Evolutionary conservation across 2,113 vertebrate species (phyloP).

Genomic region (Ochotona princeps): DNA sequence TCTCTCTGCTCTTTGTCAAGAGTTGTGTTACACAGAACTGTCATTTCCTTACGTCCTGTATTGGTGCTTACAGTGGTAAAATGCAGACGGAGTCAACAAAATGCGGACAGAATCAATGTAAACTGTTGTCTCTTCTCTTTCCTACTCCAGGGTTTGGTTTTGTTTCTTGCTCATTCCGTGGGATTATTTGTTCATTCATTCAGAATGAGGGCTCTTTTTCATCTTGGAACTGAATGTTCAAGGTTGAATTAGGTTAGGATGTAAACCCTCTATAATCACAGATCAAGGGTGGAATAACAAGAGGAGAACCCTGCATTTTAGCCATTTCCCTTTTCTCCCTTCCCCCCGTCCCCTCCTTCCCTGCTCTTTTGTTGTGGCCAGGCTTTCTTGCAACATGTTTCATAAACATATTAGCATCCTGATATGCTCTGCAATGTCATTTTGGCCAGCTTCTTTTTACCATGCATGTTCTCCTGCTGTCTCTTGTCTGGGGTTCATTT

Average conservation of each 20-base stretch:
- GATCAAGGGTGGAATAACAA: constrained; percentile 13
- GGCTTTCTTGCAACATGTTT: constrained; percentile 59
- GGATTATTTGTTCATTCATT: not conserved
- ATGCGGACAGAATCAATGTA: too few species aligned
- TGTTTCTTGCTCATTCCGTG: not conserved
- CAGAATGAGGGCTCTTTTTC: not conserved
- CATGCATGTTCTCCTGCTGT: constrained; percentile 12
- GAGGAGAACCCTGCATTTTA: not conserved
- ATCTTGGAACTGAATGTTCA: not conserved
- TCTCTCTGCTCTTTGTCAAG: constrained; percentile 13
- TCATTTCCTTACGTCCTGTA: not conserved
- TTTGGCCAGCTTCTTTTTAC: not conserved
- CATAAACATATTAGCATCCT: constrained; percentile 73
- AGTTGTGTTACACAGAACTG: not conserved
- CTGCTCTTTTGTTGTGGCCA: not conserved
- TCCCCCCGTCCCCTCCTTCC: too few species aligned
- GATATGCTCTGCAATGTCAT: constrained; percentile 53
- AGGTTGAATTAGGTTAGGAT: constrained; percentile 22
- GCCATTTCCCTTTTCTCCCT: not conserved
- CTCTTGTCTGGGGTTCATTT: not conserved
- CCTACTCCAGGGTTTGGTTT: not conserved
- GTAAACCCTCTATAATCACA: not conserved
- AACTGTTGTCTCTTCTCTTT: not conserved
- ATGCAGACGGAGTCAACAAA: not conserved
- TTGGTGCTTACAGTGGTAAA: not conserved